A percentile compares a stretch with the other conserved stretches of the same genome.
phyloP scores from a whole-genome alignment of 2,888 invertebrate genomes.

The Imbricaverruca yamaguchii region DNA sequence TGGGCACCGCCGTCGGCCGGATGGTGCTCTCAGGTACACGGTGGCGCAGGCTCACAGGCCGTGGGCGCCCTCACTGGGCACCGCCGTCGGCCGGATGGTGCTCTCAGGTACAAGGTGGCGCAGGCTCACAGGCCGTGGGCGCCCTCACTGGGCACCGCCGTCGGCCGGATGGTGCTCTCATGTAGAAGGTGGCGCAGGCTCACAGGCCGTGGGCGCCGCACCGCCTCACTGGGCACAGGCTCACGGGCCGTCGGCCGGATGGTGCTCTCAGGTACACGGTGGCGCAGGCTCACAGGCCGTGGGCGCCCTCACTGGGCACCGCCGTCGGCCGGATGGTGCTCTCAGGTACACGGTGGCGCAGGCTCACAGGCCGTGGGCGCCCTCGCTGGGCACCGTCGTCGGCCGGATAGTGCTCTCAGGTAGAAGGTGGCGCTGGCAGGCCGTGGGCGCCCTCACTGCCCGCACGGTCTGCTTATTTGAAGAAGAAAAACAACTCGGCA shows the following conservation, averaged over 20 bases:
- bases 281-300: too few relatives aligned
- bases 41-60: too few relatives aligned
- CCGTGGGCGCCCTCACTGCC: too few relatives aligned
- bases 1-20: slow-evolving; percentile 42
- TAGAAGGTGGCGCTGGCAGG: too few relatives aligned
- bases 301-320: slow-evolving; percentile 49
- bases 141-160: slow-evolving; percentile 49
- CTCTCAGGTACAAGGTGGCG: slow-evolving; percentile 13
- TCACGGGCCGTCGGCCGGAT: background rate
- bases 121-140: too few relatives aligned
- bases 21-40: slow-evolving; percentile 6
- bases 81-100: background rate
- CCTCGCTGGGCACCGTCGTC: slow-evolving; percentile 48
- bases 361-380: too few relatives aligned
- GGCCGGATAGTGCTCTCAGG: background rate
- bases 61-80: slow-evolving; percentile 55
- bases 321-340: background rate
- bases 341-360: too few relatives aligned
- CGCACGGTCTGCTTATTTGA: too few relatives aligned
- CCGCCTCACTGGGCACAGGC: too few relatives aligned
- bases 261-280: background rate
- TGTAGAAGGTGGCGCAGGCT: too few relatives aligned
- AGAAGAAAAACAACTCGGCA: too few relatives aligned
- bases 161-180: background rate
- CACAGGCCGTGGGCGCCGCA: too few relatives aligned